Evolutionary conservation across 2,888 invertebrate genomes (phyloP).

Genomic region (Nyleta sp.): DNA sequence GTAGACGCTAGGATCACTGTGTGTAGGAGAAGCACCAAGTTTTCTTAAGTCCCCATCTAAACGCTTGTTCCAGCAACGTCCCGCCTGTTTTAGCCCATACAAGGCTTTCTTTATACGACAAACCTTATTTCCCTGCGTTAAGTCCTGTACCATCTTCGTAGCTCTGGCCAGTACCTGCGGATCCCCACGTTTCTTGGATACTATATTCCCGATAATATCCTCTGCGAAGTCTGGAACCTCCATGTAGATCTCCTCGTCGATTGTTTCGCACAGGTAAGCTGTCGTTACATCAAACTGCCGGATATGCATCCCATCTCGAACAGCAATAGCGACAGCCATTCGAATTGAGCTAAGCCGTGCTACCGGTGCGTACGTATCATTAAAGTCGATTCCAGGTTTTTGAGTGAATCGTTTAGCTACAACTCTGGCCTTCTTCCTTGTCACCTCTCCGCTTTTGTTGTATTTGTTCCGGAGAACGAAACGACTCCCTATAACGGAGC

Average conservation of each 20-base stretch:
- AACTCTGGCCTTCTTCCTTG: slow-evolving; percentile 2
- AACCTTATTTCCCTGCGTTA: no score
- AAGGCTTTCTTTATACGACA: no score
- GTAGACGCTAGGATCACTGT: slow-evolving; percentile 33
- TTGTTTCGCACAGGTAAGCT: background rate
- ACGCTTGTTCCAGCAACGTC: no score
- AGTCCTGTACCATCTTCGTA: no score
- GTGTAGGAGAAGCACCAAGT: no score
- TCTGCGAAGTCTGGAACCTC: background rate
- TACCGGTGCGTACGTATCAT: slow-evolving; percentile 15
- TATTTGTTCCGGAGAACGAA: slow-evolving; percentile 4
- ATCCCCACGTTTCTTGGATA: no score
- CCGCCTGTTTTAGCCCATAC: slow-evolving; percentile 65
- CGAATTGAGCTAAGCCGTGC: slow-evolving; percentile 13
- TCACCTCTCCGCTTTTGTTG: background rate
- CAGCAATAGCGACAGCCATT: background rate
- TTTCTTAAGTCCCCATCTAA: no score
- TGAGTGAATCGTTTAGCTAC: slow-evolving; percentile 24
- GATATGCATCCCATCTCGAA: background rate
- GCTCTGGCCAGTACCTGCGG: slow-evolving; percentile 19
- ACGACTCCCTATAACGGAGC: background rate
- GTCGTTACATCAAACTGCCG: background rate
- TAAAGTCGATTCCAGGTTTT: slow-evolving; percentile 19
- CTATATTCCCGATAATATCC: background rate
- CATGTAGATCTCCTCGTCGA: slow-evolving; percentile 1